These are phyloP conservation scores for Leptodactylus fuscus DNA, from an alignment of 2,113 vertebrate species.

Conservation along the genomic window DNA sequence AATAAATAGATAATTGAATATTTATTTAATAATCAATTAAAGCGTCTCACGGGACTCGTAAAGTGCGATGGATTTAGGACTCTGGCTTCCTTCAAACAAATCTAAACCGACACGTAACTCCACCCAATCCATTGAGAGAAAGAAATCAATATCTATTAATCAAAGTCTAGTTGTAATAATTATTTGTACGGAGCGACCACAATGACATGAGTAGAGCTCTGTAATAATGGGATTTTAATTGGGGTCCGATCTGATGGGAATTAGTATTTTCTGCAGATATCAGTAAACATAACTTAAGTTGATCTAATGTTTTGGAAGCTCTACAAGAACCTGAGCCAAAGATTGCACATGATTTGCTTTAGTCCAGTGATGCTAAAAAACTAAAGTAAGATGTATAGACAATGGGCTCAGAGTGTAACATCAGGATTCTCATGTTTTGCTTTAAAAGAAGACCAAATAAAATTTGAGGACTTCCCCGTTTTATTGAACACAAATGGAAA, in stretches of 20 bases:
- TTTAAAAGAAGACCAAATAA: too few relatives aligned
- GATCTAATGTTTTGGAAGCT: background rate
- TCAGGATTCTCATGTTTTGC: too few relatives aligned
- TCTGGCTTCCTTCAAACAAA: slow-evolving; percentile 21
- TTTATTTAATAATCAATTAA: slow-evolving; percentile 10
- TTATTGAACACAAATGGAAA: too few relatives aligned
- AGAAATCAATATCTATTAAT: slow-evolving; percentile 11
- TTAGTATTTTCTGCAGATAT: background rate
- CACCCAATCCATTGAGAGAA: background rate
- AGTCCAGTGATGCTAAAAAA: background rate
- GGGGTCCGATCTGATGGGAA: background rate
- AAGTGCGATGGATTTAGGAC: background rate
- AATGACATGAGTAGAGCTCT: slow-evolving; percentile 8
- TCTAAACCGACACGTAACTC: background rate
- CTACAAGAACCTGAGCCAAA: slow-evolving; percentile 10
- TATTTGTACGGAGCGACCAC: slow-evolving; percentile 4
- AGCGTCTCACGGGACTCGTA: background rate
- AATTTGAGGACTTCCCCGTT: too few relatives aligned
- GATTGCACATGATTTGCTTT: background rate
- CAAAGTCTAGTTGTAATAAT: background rate
- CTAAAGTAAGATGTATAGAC: background rate
- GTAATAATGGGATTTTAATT: slow-evolving; percentile 26
- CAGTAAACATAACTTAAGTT: slow-evolving; percentile 9
- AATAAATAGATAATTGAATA: background rate
- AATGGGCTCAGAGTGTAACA: too few relatives aligned